Base-by-base conservation (phyloP, 30 jellyfish, hydroid and myxozoan genomes). In the Chironex yamaguchii region DNA sequence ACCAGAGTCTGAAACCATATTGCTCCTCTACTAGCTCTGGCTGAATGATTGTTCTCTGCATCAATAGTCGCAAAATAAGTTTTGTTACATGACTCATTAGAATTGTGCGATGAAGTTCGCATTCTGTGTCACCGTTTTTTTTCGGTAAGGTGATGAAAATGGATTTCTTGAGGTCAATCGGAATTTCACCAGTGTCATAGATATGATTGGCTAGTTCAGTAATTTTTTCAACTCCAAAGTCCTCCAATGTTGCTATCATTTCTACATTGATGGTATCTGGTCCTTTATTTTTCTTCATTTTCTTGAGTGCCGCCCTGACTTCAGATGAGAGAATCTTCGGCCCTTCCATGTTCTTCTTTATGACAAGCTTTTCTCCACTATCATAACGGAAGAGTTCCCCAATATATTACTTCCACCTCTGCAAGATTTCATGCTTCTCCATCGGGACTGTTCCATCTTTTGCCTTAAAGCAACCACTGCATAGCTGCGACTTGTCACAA, bases 111-210 rank as follows among this genome's bases (percentile, higher is more conserved):
- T 71, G 85, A 3, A 0, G 48, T 36, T 33, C 64, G 27, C 85
- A 71, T 27, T 71, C 85, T 71, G n/a, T 34, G 17, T 34, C 78
- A 22, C 29, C 49, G 25, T 22, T 70, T 32, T 71, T 71, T 71
- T 70, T 71, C 49, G 71, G 85, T 9, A 71, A 31, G 25, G 79
- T 36, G 27, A 71, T 29, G 34, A 71, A 34, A 4, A 71, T 27
- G 25, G 85, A 35, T 3, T 71, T 34, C 29, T 24, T 71, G 21
- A 32, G 29, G 21, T 71, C 85, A 4, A 13, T 34, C 23, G 85
- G 79, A 35, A 35, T 9, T 34, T 1, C 64, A 9, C 85, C 85
- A 17, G 33, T 71, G 14, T 71, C 29, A 22, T 71, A 71, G 11
- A 71, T 36, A 21, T 71, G 42, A 21, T 71, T 71, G 33, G 31